A percentile compares a stretch with the other conserved stretches of the same genome.
These are phyloP conservation scores for Nannospalax galili DNA, from an alignment of 2,113 vertebrate genomes.

Conservation along the genomic window DNA sequence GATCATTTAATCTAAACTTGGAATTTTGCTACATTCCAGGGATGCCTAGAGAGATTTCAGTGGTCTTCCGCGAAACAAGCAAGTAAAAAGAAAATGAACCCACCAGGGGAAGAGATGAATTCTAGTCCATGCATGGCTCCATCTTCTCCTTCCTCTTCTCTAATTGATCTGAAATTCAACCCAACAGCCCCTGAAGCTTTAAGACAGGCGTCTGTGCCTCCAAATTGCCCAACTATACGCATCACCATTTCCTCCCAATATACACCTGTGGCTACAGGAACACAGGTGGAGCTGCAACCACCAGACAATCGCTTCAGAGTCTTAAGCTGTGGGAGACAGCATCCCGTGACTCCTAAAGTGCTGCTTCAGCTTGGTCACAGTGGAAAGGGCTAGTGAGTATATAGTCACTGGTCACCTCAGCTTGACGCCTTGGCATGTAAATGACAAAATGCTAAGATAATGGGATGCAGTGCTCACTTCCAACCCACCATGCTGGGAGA, in stretches of 20 bases:
- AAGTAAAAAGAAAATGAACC: not conserved
- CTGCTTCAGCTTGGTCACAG: conserved; percentile 18
- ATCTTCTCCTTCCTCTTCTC: not conserved
- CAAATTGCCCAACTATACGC: not conserved
- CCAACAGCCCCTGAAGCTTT: not conserved
- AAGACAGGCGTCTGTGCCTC: not conserved
- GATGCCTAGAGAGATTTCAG: not conserved
- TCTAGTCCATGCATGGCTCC: not conserved
- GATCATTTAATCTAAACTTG: not conserved
- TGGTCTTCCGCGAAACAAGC: not conserved
- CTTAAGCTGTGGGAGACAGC: conserved; percentile 40
- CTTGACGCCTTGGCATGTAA: too few species aligned
- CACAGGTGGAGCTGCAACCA: not conserved
- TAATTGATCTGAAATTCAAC: conserved; percentile 50
- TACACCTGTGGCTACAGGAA: not conserved
- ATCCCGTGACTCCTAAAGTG: not conserved
- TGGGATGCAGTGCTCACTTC: not conserved
- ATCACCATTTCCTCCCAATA: not conserved
- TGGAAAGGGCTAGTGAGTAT: not conserved
- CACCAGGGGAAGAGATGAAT: not conserved
- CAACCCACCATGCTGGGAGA: conserved; percentile 7
- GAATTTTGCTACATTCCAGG: not conserved
- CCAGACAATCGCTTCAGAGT: conserved; percentile 15
- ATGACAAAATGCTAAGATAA: not conserved
- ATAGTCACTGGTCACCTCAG: not conserved